Conservation (phyloP, 2,888 invertebrate species). For the Psylliodes chrysocephalus region DNA sequence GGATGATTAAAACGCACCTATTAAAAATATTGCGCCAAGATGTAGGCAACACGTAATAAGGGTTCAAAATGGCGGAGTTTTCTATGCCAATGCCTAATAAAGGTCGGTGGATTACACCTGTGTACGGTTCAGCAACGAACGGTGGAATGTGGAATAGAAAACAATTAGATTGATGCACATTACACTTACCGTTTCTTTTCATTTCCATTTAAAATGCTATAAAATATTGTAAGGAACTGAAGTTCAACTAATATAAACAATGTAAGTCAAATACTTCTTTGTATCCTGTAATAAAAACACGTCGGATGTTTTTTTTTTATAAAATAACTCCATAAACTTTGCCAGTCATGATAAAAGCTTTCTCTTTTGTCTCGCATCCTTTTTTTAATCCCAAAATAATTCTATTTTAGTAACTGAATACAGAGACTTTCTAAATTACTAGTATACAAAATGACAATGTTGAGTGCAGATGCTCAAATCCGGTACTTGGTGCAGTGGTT, state of each 20-base stretch:
- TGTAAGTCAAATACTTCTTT: constrained; percentile 27
- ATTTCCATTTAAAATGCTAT: constrained; percentile 20
- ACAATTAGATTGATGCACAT: no score
- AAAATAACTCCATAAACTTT: constrained; percentile 45
- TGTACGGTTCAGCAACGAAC: no score
- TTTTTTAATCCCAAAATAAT: constrained; percentile 34
- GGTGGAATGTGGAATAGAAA: no score
- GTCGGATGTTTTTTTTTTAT: constrained; percentile 31
- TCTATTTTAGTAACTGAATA: constrained; percentile 50
- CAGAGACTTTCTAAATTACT: constrained; percentile 12
- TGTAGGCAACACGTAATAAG: no score
- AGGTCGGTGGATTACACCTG: no score
- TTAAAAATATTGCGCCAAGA: no score
- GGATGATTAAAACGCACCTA: no score
- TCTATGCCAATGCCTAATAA: no score
- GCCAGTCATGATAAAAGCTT: constrained; percentile 52
- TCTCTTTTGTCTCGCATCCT: constrained; percentile 48
- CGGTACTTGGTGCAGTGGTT: constrained; percentile 89
- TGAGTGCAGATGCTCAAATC: constrained; percentile 77
- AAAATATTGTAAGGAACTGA: not conserved
- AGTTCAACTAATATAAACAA: not conserved
- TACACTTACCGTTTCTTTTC: no score
- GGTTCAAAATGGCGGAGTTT: no score
- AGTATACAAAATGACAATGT: constrained; percentile 52
- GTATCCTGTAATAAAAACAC: constrained; percentile 15